These are phyloP conservation scores for Melanerpes aurifrons DNA, from an alignment of 2,113 vertebrate species.

Conservation along the genomic window DNA sequence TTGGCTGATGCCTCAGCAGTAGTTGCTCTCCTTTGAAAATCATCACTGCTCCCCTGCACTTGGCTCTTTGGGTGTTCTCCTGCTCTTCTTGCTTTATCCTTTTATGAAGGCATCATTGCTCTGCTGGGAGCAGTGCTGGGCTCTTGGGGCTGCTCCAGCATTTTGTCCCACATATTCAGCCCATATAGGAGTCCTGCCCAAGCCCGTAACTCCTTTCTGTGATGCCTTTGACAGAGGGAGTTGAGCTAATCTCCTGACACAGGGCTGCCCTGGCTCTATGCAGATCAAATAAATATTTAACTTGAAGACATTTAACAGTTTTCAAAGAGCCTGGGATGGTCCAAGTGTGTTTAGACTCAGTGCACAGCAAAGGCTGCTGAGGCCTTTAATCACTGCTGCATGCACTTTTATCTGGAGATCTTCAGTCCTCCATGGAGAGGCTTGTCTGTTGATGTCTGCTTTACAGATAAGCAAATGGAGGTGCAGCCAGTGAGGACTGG, in stretches of 20 bases:
- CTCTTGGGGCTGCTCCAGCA: neutral
- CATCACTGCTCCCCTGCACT: neutral
- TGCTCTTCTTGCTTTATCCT: neutral
- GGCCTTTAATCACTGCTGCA: neutral
- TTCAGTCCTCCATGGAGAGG: neutral
- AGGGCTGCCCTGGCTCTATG: rapidly evolving
- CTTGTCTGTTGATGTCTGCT: neutral
- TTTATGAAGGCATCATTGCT: neutral
- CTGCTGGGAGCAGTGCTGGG: neutral
- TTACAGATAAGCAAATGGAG: neutral
- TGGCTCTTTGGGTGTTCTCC: neutral
- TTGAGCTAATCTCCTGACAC: neutral
- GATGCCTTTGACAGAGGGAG: neutral
- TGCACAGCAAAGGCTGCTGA: neutral
- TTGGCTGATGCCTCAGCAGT: neutral
- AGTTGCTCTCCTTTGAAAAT: neutral
- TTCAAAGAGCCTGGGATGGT: neutral
- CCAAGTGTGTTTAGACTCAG: neutral
- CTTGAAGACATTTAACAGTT: conserved; percentile 47
- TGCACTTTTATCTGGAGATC: neutral
- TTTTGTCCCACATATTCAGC: conserved; percentile 15
- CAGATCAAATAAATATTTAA: conserved; percentile 57
- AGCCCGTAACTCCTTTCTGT: neutral
- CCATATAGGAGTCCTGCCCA: rapidly evolving
- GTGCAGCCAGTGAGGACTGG: neutral